phyloP scores from a whole-genome alignment of 2,888 invertebrate species.

The Lypha dubia region DNA sequence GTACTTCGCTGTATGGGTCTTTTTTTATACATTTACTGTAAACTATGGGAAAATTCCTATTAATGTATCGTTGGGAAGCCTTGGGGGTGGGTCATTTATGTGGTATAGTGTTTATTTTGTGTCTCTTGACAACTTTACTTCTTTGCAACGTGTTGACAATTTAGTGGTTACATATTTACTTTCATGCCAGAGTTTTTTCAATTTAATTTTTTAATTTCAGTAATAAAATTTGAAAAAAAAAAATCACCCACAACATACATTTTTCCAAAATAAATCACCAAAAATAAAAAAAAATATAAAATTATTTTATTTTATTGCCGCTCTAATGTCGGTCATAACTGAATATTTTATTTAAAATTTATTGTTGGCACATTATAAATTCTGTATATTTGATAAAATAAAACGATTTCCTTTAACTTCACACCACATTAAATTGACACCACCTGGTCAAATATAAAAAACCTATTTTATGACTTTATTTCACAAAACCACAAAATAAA shows the following conservation, averaged over 20 bases:
- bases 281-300: conserved; percentile 17
- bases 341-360: conserved; percentile 13
- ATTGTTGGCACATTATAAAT: background rate
- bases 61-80: too few relatives aligned
- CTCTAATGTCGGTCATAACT: conserved; percentile 17
- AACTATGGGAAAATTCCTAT: too few relatives aligned
- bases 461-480: conserved; percentile 37
- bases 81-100: too few relatives aligned
- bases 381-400: background rate
- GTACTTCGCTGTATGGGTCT: too few relatives aligned
- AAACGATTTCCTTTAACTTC: conserved; percentile 45
- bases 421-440: conserved; percentile 58
- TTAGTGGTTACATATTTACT: too few relatives aligned
- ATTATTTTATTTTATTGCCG: conserved; percentile 35
- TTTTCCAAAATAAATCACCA: conserved; percentile 31
- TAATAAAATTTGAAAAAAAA: background rate
- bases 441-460: conserved; percentile 65
- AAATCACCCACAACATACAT: conserved; percentile 20
- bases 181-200: background rate
- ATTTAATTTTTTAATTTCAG: conserved; percentile 8
- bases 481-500: conserved; percentile 31
- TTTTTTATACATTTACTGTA: too few relatives aligned
- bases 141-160: background rate
- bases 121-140: background rate
- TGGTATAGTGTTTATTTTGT: background rate